phyloP scores from a whole-genome alignment of 2,797 vertebrate species.

The Gambusia yucatana region DNA sequence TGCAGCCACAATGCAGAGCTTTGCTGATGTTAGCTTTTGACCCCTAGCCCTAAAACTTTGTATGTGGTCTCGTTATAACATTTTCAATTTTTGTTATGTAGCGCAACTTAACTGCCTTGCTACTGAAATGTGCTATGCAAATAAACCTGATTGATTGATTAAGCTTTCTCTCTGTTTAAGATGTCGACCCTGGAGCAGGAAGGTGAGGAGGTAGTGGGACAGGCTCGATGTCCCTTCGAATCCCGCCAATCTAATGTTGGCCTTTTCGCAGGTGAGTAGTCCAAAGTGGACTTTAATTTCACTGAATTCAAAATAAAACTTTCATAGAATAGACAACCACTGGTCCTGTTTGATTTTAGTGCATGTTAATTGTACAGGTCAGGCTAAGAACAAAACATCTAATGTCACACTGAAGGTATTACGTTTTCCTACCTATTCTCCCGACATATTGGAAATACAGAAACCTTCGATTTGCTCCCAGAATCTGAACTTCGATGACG shows the following conservation, averaged over 20 bases:
- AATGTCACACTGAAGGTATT: neutral
- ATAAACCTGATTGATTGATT: no score
- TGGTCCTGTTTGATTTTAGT: neutral
- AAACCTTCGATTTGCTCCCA: neutral
- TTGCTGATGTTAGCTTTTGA: conserved; percentile 33
- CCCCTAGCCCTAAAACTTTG: neutral
- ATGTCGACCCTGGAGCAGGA: conserved; percentile 89
- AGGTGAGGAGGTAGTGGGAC: conserved; percentile 92
- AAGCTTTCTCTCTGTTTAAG: conserved; percentile 67
- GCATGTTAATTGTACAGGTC: neutral
- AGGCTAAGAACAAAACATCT: neutral
- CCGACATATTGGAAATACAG: neutral
- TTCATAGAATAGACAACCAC: neutral
- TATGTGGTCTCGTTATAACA: neutral
- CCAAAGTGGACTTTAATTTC: neutral
- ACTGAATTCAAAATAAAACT: neutral
- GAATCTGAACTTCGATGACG: neutral
- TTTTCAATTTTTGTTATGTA: no score
- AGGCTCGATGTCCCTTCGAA: conserved; percentile 93
- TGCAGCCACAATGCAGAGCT: conserved; percentile 19
- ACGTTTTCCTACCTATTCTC: neutral
- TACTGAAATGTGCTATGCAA: no score
- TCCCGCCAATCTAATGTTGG: conserved; percentile 91
- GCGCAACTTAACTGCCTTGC: no score
- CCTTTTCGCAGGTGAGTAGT: conserved; percentile 88